Evolutionary conservation across 2,113 vertebrate genomes (phyloP).

Genomic region (Nesoenas mayeri): DNA sequence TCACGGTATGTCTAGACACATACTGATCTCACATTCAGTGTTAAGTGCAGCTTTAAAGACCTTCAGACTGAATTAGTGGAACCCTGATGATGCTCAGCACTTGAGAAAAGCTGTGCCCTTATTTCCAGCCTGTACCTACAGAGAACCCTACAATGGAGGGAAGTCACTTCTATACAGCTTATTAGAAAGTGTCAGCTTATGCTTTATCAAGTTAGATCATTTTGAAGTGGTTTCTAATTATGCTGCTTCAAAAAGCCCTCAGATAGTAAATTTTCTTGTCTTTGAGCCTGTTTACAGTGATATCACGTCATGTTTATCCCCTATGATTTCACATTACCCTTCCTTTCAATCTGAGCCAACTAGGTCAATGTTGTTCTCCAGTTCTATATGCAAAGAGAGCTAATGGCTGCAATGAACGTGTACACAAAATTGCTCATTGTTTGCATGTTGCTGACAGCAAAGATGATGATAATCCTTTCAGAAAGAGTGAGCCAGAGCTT

Average conservation of each 20-base stretch:
- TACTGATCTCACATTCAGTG: neutral
- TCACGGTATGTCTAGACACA: neutral
- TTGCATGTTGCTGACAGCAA: neutral
- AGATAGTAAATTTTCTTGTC: neutral
- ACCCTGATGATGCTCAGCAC: neutral
- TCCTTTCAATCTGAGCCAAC: neutral
- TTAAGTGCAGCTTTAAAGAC: neutral
- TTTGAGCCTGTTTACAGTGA: neutral
- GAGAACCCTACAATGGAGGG: rapidly evolving
- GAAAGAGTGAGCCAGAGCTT: neutral
- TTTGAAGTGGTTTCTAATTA: neutral
- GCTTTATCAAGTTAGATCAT: neutral
- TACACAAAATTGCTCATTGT: neutral
- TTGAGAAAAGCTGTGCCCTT: neutral
- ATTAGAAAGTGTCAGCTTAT: neutral
- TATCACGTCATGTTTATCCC: neutral
- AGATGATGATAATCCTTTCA: neutral
- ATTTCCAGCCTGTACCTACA: neutral
- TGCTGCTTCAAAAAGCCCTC: neutral
- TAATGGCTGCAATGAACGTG: rapidly evolving
- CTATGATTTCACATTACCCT: neutral
- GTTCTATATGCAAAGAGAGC: neutral
- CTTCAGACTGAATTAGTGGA: neutral
- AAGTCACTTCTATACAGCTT: neutral
- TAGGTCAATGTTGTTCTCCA: neutral